These are phyloP conservation scores for Corythucha ciliata DNA, from an alignment of 2,888 invertebrate species.

Conservation along the genomic window DNA sequence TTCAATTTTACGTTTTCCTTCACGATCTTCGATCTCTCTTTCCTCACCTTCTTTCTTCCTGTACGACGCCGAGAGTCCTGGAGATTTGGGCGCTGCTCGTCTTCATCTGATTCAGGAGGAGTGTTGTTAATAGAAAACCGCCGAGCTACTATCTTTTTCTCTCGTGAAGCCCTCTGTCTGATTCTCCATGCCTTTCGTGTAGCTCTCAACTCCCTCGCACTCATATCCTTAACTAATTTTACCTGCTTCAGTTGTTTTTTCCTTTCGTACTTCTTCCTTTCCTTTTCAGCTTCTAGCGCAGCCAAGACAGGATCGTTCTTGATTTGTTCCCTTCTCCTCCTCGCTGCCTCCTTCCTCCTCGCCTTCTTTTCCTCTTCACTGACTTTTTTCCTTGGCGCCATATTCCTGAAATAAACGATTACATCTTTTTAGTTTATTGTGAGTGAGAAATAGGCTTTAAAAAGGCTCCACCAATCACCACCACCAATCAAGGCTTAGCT, in stretches of 20 bases:
- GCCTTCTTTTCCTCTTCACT: not conserved
- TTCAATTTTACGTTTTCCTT: too few relatives aligned
- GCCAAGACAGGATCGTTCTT: conserved; percentile 9
- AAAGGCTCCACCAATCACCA: not conserved
- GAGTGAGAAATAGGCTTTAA: not conserved
- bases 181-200: conserved; percentile 14
- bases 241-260: conserved; percentile 16
- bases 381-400: not conserved
- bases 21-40: too few relatives aligned
- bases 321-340: conserved; percentile 3
- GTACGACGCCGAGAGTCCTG: too few relatives aligned
- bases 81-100: too few relatives aligned
- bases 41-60: too few relatives aligned
- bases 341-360: conserved; percentile 6
- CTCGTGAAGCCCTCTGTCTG: conserved; percentile 1
- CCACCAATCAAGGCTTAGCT: too few relatives aligned
- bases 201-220: conserved; percentile 9
- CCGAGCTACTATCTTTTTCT: not conserved
- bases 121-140: not conserved
- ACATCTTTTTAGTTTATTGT: not conserved
- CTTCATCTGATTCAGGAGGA: too few relatives aligned
- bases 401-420: conserved; percentile 9
- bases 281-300: conserved; percentile 11
- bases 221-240: conserved; percentile 17
- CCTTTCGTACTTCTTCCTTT: conserved; percentile 17